These are phyloP conservation scores for Bubalus kerabau DNA, from an alignment of 2,113 vertebrate genomes.

Conservation along the genomic window DNA sequence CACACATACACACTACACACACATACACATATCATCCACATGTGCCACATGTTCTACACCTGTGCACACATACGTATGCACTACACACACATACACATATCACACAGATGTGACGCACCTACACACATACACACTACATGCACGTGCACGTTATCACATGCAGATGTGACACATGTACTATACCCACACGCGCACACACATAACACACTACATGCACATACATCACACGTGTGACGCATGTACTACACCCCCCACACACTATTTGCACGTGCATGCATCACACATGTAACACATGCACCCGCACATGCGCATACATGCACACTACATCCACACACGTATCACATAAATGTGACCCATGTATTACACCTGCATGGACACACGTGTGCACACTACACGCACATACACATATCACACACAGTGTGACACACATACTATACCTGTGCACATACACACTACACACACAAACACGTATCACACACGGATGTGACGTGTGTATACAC, in stretches of 20 bases:
- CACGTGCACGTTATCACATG: no score
- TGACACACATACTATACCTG: no score
- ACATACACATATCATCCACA: not conserved
- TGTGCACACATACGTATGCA: not conserved
- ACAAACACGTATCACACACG: fast-evolving
- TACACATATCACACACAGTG: no score
- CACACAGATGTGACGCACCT: not conserved
- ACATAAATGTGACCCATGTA: no score
- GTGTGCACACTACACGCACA: fast-evolving
- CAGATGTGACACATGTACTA: no score
- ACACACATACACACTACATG: not conserved
- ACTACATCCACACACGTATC: fast-evolving
- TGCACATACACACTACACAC: not conserved
- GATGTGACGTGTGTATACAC: fast-evolving
- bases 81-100: fast-evolving
- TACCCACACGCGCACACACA: no score
- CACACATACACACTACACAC: not conserved
- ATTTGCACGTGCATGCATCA: no score
- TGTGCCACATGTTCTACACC: fast-evolving
- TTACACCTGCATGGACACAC: fast-evolving
- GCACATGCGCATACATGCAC: fast-evolving
- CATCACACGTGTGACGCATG: no score
- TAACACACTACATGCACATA: no score
- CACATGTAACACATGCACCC: no score
- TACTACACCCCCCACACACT: no score